Percentiles rank a stretch among this genome's conserved stretches.
Evolutionary conservation across 2,113 vertebrate genomes (phyloP).

Genomic region (Calyptommatus sinebrachiatus): DNA sequence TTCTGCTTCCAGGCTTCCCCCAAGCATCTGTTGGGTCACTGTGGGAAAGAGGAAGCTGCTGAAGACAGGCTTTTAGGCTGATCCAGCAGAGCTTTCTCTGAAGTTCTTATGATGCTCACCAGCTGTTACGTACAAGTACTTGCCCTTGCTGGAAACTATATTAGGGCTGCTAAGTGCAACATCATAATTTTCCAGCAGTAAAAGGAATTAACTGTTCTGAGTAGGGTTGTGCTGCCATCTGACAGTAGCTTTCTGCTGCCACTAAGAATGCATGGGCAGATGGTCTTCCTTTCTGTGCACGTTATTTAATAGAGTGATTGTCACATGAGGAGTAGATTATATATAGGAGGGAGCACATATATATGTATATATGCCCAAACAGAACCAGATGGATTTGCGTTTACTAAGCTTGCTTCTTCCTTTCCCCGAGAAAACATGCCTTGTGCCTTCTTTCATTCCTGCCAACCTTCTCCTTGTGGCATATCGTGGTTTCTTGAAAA

Average conservation of each 20-base stretch:
- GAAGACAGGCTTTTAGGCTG: neutral
- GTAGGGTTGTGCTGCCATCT: neutral
- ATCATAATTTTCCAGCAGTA: neutral
- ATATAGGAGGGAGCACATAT: too few relatives aligned
- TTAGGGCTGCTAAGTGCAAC: neutral
- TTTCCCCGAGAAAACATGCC: neutral
- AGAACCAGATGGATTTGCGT: slow-evolving; percentile 4
- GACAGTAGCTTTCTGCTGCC: neutral
- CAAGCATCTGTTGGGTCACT: neutral
- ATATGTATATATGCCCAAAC: neutral
- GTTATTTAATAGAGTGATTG: neutral
- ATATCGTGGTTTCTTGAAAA: neutral
- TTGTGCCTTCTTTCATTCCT: neutral
- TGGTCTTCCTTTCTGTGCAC: neutral
- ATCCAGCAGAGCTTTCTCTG: neutral
- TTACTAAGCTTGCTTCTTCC: neutral
- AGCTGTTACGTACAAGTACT: neutral
- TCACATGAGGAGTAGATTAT: neutral
- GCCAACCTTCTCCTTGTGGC: neutral
- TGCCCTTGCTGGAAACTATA: neutral
- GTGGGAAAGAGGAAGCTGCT: neutral
- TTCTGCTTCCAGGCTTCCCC: neutral
- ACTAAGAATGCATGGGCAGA: neutral
- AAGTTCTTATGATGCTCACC: neutral
- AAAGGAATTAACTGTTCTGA: neutral